Evolutionary conservation across 2,888 invertebrate genomes (phyloP), one percentile per base, ranked within the genome.

Genomic region (Baronia brevicornis): DNA sequence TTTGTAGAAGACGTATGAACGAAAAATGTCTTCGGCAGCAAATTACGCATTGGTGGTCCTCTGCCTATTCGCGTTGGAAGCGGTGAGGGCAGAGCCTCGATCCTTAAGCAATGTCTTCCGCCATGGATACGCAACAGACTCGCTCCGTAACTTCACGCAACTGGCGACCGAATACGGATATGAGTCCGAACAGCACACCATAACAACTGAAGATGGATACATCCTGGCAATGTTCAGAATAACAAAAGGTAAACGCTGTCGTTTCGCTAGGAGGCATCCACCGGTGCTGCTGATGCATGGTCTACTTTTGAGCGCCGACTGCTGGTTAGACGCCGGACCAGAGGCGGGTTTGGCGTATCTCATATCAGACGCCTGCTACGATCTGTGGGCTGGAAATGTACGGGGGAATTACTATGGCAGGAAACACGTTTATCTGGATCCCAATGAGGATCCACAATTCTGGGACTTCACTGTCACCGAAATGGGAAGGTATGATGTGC

Each of bases 401-500:
- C 51, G 72, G 10, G 72, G 72, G 0, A 71, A 63, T 23, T 54
- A 66, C 35, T 90, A 89, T 54, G 84, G 87, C 3, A 72, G 79
- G 26, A 67, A 64, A 9, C 91, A 91, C 44, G 48, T 71, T 33
- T 59, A 53, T 0, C 45, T 78, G 50, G 33, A 70, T 42, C 50
- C 75, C 10, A 54, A 33, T 4, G 51, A 28, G 38, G 72, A 80
- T 26, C 28, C 43, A 9, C 57, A 64, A 29, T 91, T 85, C 41
- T 88, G 87, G 86, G 46, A 55, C 23, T 48, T 61, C 26, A 29
- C 51, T 3, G 92, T 90, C 78, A 91, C 95, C 52, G 90, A 94
- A 56, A 92, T 94, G 56, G 92, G 91, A 0, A 58, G 73, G 11
- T 88, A 85, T 46, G 96, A 97, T 60, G 50, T 95, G 1, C 94